phyloP scores from a whole-genome alignment of 2,113 vertebrate species.

The Lepisosteus osseus region DNA sequence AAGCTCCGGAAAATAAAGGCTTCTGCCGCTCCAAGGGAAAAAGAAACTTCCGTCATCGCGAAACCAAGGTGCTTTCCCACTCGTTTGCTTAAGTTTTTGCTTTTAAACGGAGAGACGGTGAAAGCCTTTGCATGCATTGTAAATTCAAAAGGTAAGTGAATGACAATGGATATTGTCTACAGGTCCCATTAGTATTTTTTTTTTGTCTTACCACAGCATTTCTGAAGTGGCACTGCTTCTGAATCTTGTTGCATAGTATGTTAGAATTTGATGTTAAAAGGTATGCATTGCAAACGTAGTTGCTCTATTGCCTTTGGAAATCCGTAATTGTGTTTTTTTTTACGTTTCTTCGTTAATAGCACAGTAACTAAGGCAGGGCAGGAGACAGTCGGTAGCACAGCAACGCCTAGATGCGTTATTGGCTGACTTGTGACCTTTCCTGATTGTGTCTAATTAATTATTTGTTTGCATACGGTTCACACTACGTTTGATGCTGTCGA shows the following conservation, averaged over 20 bases:
- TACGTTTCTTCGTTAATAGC: no score
- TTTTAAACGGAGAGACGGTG: slow-evolving; percentile 33
- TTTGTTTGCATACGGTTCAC: no score
- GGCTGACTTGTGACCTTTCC: neutral
- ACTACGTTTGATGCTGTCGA: no score
- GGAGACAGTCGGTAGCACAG: neutral
- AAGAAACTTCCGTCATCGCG: no score
- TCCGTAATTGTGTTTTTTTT: no score
- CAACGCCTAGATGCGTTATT: neutral
- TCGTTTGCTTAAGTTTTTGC: slow-evolving; percentile 23
- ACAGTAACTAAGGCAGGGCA: no score
- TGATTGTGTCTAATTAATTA: neutral
- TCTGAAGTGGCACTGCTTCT: neutral
- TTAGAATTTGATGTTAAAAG: neutral
- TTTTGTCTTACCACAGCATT: no score
- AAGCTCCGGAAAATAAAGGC: slow-evolving; percentile 7
- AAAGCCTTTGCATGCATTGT: slow-evolving; percentile 32
- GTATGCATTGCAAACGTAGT: no score
- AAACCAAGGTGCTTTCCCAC: neutral
- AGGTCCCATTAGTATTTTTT: neutral
- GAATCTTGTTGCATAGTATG: slow-evolving; percentile 4
- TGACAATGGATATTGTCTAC: neutral
- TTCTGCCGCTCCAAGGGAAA: neutral
- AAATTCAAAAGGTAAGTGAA: slow-evolving; percentile 58
- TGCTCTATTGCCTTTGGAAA: no score